Evolutionary conservation across 2,888 invertebrate genomes (phyloP), one percentile per base, ranked within the genome.

Genomic region (Orthonevra nobilis): DNA sequence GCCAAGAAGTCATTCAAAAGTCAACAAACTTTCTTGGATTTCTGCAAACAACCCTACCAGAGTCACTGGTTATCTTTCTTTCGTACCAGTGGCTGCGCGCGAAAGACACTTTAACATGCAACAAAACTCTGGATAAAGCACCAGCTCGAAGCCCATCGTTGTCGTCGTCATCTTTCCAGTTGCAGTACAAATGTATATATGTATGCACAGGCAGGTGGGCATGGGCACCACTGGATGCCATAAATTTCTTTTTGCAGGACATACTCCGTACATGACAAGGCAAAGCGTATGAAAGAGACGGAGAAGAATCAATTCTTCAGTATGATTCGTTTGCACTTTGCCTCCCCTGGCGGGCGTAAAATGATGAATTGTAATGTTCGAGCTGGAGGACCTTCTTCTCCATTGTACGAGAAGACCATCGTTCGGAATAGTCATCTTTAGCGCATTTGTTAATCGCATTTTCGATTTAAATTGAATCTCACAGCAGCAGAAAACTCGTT

Each of bases 1-100:
- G 83, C 83, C 85, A 83, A 86, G 86, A 86, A 87, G 86, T 86
- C 86, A 86, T 87, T 87, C 85, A 87, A 86, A 87, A 87, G 87
- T 87, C 87, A 87, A 87, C 84, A 85, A 87, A 87, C 87, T 87
- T 87, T 87, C 85, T 85, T 85, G 83, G 84, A 84, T 85, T 73
- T 79, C 52, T 54, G 63, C 68, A 81, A 73, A 83, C 83, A 83
- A 84, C 77, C 77, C 81, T 81, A 74, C 63, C 69, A 81, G 74
- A 81, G 77, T 72, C 66, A 48, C 66, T 63, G 79, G 74, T 81
- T 64, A 75, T 75, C 75, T 63, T 56, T 42, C 15, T 54, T n/a
- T n/a, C n/a, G n/a, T 17, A 74, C 36, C 70, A 63, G 61, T 70
- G 56, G 63, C 70, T 50, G 34, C 30, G 63, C 30, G 58, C 52